phyloP scores from a whole-genome alignment of 1,140 invertebrate genomes.

The Bombus fervidus region DNA sequence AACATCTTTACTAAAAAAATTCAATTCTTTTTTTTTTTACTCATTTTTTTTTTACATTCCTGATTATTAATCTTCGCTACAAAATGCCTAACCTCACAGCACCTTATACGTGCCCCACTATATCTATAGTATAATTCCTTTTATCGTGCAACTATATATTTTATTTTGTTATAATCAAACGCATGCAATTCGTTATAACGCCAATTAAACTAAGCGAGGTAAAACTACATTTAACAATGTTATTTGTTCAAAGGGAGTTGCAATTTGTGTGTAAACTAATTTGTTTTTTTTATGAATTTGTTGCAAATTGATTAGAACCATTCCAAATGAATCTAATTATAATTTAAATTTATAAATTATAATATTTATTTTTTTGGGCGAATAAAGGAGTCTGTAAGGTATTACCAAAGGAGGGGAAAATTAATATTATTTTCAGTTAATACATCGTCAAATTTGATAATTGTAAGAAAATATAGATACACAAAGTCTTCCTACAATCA shows the following conservation, averaged over 20 bases:
- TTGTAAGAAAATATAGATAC: not conserved
- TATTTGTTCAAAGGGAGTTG: not conserved
- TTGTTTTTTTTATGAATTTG: conserved; percentile 22
- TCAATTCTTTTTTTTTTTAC: conserved; percentile 5
- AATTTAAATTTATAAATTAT: conserved; percentile 57
- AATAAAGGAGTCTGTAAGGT: conserved; percentile 59
- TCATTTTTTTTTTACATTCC: conserved; percentile 20
- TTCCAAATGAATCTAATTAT: conserved; percentile 51
- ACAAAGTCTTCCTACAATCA: conserved; percentile 11
- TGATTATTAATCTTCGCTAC: conserved; percentile 6
- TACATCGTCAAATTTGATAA: not conserved
- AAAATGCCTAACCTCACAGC: conserved; percentile 2
- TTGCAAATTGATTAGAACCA: conserved; percentile 33
- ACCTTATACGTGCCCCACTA: not conserved
- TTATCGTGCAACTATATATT: conserved; percentile 1
- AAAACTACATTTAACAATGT: not conserved
- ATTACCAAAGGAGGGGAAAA: conserved; percentile 11
- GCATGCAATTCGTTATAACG: not conserved
- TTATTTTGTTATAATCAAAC: not conserved
- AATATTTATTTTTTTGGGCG: conserved; percentile 66
- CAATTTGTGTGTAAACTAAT: not conserved
- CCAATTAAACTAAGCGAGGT: not conserved
- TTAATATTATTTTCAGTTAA: conserved; percentile 5
- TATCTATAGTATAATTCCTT: conserved; percentile 3
- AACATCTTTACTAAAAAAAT: not conserved